Evolutionary conservation across 2,113 vertebrate genomes (phyloP), one percentile per base, ranked within the genome.

Genomic region (Apistogramma diplotaenia): DNA sequence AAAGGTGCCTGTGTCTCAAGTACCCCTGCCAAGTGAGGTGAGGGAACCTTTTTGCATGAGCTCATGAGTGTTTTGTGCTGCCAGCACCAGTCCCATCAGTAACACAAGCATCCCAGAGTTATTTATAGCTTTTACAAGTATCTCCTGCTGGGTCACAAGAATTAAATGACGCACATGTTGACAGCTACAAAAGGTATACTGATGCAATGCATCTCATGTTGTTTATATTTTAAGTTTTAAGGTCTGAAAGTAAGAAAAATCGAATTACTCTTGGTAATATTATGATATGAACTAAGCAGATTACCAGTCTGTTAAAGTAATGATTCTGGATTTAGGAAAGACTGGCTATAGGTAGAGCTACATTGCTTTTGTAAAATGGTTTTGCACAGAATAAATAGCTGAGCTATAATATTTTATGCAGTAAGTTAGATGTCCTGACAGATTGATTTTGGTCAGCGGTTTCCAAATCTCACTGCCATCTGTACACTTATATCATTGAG

Each of bases 51-150:
- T 88, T 80, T 11, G 19, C 84, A 93, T 94, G 91, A 94, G 87
- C 89, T 94, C 95, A 96, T 93, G 86, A 79, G 79, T 70, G 78
- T 76, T 89, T 90, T 84, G 89, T 91, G 33, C 78, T 87, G 92
- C 86, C 92, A 94, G 84, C 81, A 83, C 67, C 82, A 74, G 79
- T 78, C 74, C 76, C 87, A 74, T 91, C 84, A 87, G 88, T 93
- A 91, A 90, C 87, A 91, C 86, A 89, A 88, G 91, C 89, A 86
- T 91, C 92, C 82, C 56, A 35, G 19, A 59, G 65, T 60, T 97
- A 97, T 97, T 96, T 95, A 95, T 97, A 95, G 94, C 51, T 62
- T 87, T 89, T 91, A 91, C 83, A 93, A 91, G 89, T 81, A 74
- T 88, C 75, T 84, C 73, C 49, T 8, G 65, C 86, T 91, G 88